phyloP scores from a whole-genome alignment of 2,888 invertebrate species.

The Ypsolopha sequella region DNA sequence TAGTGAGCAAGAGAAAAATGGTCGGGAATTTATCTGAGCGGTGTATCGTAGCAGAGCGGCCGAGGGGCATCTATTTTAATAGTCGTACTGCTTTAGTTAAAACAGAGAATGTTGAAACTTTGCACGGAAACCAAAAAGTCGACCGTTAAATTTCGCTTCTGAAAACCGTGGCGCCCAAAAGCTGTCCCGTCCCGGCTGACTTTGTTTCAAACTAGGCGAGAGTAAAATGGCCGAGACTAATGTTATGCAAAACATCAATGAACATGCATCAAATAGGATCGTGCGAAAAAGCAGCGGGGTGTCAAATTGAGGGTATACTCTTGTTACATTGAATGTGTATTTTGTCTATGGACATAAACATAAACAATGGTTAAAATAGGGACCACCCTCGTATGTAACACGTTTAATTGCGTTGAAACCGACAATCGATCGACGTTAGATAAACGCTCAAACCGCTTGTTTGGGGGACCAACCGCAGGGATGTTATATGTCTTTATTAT shows the following conservation, averaged over 20 bases:
- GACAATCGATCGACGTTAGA: slow-evolving; percentile 40
- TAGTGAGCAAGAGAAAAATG: slow-evolving; percentile 51
- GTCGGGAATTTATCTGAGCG: slow-evolving; percentile 44
- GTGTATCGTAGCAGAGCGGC: slow-evolving; percentile 32
- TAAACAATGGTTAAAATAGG: slow-evolving; percentile 14
- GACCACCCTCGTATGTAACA: slow-evolving; percentile 26
- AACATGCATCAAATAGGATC: slow-evolving; percentile 3
- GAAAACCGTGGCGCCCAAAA: slow-evolving; percentile 12
- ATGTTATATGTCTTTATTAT: slow-evolving; percentile 44
- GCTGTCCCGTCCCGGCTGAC: slow-evolving; percentile 14
- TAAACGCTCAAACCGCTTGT: slow-evolving; percentile 32
- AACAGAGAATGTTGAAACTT: slow-evolving; percentile 13
- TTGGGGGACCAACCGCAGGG: slow-evolving; percentile 29
- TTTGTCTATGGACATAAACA: slow-evolving; percentile 9
- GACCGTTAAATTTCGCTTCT: slow-evolving; percentile 18
- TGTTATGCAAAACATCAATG: slow-evolving; percentile 20
- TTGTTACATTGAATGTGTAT: not conserved
- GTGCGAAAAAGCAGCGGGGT: slow-evolving; percentile 1
- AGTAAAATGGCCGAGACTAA: slow-evolving; percentile 11
- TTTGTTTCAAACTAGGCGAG: slow-evolving; percentile 19
- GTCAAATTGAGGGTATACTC: slow-evolving; percentile 1
- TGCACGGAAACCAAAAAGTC: slow-evolving; percentile 19
- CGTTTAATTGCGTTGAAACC: slow-evolving; percentile 43
- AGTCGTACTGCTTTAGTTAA: slow-evolving; percentile 10
- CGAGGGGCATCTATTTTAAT: slow-evolving; percentile 39